Conservation (phyloP, 1,140 invertebrate genomes). For the Cherax quadricarinatus region DNA sequence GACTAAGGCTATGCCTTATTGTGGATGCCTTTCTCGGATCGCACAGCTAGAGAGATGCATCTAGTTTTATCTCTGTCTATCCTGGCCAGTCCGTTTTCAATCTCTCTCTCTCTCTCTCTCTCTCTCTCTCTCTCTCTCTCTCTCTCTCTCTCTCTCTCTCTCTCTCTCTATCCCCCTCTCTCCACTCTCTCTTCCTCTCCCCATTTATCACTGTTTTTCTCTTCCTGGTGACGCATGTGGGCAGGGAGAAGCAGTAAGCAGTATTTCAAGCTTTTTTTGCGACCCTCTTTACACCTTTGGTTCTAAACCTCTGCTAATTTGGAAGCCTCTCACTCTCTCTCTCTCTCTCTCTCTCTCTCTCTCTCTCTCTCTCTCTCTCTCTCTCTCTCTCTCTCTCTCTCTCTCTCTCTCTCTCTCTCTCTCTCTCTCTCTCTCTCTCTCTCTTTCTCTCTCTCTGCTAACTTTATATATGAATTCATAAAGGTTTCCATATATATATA, state of each 20-base stretch:
- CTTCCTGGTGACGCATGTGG: slow-evolving; percentile 1
- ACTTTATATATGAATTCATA: too few relatives aligned
- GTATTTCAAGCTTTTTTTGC: neutral
- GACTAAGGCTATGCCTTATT: too few relatives aligned
- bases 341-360: neutral
- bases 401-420: too few relatives aligned
- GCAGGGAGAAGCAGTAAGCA: neutral
- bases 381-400: too few relatives aligned
- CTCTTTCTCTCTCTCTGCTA: too few relatives aligned
- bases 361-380: neutral
- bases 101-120: too few relatives aligned
- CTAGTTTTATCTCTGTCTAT: too few relatives aligned
- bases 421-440: too few relatives aligned
- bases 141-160: neutral
- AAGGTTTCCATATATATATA: too few relatives aligned
- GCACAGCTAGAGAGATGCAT: too few relatives aligned
- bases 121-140: neutral
- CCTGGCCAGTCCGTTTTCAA: too few relatives aligned
- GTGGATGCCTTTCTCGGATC: too few relatives aligned
- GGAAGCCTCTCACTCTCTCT: neutral
- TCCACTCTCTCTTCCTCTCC: neutral
- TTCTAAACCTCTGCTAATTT: neutral
- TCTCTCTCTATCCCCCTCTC: neutral
- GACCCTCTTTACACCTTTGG: neutral
- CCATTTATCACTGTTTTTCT: neutral